Evolutionary conservation across 2,797 vertebrate species (phyloP), one percentile per base, ranked within the genome.

Genomic region (Anguilla megastoma): DNA sequence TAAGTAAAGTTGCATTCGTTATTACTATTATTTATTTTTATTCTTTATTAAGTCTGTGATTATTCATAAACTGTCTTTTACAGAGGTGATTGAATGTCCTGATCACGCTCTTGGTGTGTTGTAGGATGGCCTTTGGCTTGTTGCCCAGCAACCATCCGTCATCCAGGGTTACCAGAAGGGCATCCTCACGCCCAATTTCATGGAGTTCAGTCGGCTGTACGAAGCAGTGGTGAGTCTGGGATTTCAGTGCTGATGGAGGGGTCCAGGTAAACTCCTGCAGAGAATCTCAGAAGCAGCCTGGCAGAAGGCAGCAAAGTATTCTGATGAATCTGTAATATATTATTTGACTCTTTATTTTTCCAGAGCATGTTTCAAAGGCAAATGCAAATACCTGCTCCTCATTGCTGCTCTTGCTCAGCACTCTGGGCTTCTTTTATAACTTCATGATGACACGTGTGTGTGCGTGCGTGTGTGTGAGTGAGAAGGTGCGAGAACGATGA

Each of bases 41-140:
- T 41, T 41, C 27, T 24, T 24, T 52, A 0, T 0, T 6, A 52
- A 48, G 10, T 16, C 16, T 60, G 27, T 24, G n/a, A 48, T 30
- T 58, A 27, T 24, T 12, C 18, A 10, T 45, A 63, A n/a, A 41
- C 24, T 71, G 54, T 14, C 2, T 5, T 33, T 80, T 82, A 8
- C 12, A 24, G 50, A 84, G 45, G 48, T 36, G 12, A 60, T 80
- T 80, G 10, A 50, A 66, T 3, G 21, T 18, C 14, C 48, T 86
- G 16, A 85, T 87, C 88, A 36, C 90, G 24, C 56, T 63, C 21
- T 84, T n/a, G 71, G 4, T 85, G 56, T 91, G 9, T 56, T 90
- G 85, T 94, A 99, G 99, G 99, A 99, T 2, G 99, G 98, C 91
- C 96, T 99, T 91, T 99, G 98, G 98, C 96, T 99, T 60, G 94